Percentiles rank a stretch among this genome's conserved stretches.
Evolutionary conservation across 2,888 invertebrate species (phyloP).

Genomic region (Litoditis marina): DNA sequence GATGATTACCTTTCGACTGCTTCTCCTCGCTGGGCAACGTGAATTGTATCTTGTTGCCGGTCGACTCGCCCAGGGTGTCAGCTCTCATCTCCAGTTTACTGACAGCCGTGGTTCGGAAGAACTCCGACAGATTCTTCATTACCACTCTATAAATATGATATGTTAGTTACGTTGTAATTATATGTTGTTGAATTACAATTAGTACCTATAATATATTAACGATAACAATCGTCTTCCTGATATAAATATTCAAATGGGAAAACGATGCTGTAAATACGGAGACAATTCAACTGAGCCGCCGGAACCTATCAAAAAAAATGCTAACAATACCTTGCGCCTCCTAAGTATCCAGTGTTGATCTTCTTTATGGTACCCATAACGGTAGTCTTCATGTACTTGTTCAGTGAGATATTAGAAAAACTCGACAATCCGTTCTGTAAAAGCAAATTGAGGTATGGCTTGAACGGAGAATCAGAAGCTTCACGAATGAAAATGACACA

Average conservation of each 20-base stretch:
- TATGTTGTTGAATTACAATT: too few relatives aligned
- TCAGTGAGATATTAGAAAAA: constrained; percentile 43
- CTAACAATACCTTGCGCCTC: constrained; percentile 75
- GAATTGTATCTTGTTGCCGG: constrained; percentile 31
- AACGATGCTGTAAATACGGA: too few relatives aligned
- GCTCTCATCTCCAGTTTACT: constrained; percentile 77
- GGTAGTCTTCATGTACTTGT: constrained; percentile 49
- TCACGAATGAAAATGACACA: too few relatives aligned
- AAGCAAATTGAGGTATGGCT: neutral
- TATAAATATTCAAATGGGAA: too few relatives aligned
- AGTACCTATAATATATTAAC: too few relatives aligned
- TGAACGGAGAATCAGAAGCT: too few relatives aligned
- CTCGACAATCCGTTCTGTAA: constrained; percentile 42
- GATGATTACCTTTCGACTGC: constrained; percentile 18
- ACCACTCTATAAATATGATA: constrained; percentile 71
- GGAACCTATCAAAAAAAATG: neutral
- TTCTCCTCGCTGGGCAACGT: constrained; percentile 31
- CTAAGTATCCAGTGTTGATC: constrained; percentile 93
- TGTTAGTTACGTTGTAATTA: neutral
- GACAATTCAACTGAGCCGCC: too few relatives aligned
- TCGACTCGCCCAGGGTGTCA: constrained; percentile 27
- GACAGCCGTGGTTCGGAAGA: constrained; percentile 92
- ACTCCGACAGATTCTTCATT: constrained; percentile 88
- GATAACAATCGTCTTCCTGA: too few relatives aligned
- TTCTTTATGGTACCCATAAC: constrained; percentile 98